Evolutionary conservation across 2,113 vertebrate genomes (phyloP).

Genomic region (Gopherus flavomarginatus): DNA sequence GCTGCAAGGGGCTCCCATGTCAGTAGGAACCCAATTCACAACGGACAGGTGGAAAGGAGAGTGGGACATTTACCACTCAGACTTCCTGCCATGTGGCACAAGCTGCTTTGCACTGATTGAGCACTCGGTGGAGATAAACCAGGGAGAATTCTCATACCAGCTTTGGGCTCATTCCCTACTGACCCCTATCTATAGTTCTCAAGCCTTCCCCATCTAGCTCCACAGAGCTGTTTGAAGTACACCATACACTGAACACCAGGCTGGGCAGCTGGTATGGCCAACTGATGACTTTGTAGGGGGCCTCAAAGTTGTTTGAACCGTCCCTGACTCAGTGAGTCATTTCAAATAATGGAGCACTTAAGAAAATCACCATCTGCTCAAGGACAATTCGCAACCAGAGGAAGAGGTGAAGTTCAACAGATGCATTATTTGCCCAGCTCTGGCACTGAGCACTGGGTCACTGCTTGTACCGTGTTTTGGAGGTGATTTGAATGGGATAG

Average conservation of each 20-base stretch:
- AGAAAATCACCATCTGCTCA: slow-evolving; percentile 73
- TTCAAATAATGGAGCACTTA: slow-evolving; percentile 72
- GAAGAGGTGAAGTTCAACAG: slow-evolving; percentile 56
- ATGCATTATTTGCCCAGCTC: background rate
- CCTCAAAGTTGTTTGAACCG: slow-evolving; percentile 69
- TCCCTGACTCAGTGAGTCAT: slow-evolving; percentile 65
- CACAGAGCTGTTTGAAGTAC: background rate
- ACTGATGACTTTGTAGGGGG: slow-evolving; percentile 71
- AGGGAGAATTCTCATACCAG: background rate
- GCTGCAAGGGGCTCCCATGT: accelerated
- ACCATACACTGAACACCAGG: slow-evolving; percentile 2
- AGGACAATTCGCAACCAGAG: slow-evolving; percentile 53
- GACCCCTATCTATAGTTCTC: background rate
- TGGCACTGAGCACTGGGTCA: background rate
- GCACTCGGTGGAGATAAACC: accelerated
- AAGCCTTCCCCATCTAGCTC: background rate
- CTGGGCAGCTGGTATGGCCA: slow-evolving; percentile 69
- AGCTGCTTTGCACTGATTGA: accelerated
- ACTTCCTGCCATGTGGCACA: background rate
- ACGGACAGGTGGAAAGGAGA: background rate
- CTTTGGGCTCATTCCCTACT: background rate
- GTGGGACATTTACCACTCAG: background rate
- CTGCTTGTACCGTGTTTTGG: background rate
- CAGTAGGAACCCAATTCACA: background rate
- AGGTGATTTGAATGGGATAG: background rate